A percentile compares a stretch with the other conserved stretches of the same genome.
Conservation (phyloP, 2,888 invertebrate species). For the Allacma fusca region DNA sequence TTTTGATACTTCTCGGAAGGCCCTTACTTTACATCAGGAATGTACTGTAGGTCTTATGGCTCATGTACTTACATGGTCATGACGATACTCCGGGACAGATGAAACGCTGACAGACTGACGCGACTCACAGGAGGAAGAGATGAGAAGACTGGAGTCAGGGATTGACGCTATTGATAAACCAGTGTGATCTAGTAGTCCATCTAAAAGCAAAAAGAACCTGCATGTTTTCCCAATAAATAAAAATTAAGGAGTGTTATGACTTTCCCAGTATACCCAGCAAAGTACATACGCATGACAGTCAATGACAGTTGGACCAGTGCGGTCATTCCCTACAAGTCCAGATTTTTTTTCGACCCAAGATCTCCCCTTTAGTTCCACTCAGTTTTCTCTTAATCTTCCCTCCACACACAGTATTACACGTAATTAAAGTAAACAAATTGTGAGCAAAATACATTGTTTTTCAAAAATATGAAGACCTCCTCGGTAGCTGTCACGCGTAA, state of each 20-base stretch:
- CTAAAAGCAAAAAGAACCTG: too few species aligned
- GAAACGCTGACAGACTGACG: background rate
- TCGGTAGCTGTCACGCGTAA: too few species aligned
- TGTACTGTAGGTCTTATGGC: too few species aligned
- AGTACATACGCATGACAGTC: background rate
- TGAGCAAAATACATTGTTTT: too few species aligned
- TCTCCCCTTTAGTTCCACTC: too few species aligned
- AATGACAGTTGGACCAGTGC: background rate
- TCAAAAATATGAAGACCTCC: too few species aligned
- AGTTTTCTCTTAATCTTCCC: too few species aligned
- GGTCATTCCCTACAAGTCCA: background rate
- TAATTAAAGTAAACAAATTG: too few species aligned
- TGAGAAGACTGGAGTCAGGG: background rate
- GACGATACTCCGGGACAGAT: background rate
- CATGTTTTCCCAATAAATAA: too few species aligned
- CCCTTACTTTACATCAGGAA: too few species aligned
- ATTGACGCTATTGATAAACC: conserved; percentile 2
- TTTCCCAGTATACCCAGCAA: background rate
- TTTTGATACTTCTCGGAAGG: too few species aligned
- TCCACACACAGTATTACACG: too few species aligned
- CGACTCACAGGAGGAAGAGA: background rate
- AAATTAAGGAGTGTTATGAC: background rate
- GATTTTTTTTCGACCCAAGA: background rate
- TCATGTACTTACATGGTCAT: background rate
- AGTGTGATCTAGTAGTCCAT: background rate